Percentiles rank a stretch among this genome's conserved stretches.
phyloP scores from a whole-genome alignment of 1,140 invertebrate species.

The Papilio dardanus region DNA sequence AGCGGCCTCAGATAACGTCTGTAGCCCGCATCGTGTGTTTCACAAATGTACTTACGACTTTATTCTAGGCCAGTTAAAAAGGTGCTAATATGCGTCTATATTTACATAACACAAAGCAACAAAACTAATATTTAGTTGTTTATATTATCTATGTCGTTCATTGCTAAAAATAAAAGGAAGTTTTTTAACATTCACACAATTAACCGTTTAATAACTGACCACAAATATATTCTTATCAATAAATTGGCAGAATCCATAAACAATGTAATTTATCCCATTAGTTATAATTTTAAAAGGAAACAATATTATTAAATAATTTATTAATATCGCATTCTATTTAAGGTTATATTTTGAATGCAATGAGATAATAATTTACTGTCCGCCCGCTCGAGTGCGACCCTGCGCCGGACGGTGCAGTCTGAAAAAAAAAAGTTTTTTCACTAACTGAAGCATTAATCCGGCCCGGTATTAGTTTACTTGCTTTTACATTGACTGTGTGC shows the following conservation, averaged over 20 bases:
- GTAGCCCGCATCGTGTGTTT: conserved; percentile 55
- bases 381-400: conserved; percentile 60
- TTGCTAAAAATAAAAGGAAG: too few species aligned
- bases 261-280: background rate
- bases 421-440: conserved; percentile 82
- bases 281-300: background rate
- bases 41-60: conserved; percentile 50
- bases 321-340: conserved; percentile 34
- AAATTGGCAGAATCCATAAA: background rate
- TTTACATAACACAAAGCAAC: conserved; percentile 24
- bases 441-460: conserved; percentile 83
- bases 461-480: conserved; percentile 82
- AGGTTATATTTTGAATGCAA: conserved; percentile 7
- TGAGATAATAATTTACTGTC: conserved; percentile 44
- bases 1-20: conserved; percentile 61
- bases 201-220: too few species aligned
- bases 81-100: conserved; percentile 14
- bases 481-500: conserved; percentile 72
- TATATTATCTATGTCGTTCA: too few species aligned
- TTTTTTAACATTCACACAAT: too few species aligned
- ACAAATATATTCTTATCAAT: too few species aligned
- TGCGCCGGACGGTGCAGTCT: conserved; percentile 78
- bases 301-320: conserved; percentile 37
- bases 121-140: background rate
- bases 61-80: conserved; percentile 34